A percentile compares a stretch with the other conserved stretches of the same genome.
Conservation (phyloP, 2,797 vertebrate species). For the Halcyon smyrnensis region DNA sequence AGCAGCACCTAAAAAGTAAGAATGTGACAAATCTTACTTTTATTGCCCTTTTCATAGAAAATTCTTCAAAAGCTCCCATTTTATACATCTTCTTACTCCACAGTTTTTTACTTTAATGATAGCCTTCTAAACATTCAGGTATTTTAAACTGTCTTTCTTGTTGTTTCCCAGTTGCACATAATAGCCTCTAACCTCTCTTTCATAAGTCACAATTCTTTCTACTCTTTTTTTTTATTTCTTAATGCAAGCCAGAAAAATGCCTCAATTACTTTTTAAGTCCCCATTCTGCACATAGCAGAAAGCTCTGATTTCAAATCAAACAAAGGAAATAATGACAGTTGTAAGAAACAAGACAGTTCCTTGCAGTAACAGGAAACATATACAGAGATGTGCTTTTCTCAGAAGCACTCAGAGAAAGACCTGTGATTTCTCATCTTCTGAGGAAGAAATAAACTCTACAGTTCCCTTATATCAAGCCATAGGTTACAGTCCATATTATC, state of each 20-base stretch:
- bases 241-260: slow-evolving; percentile 3
- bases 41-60: slow-evolving; percentile 7
- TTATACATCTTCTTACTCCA: neutral
- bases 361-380: neutral
- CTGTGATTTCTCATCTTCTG: neutral
- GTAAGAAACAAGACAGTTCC: neutral
- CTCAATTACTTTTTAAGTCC: neutral
- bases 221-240: slow-evolving; percentile 4
- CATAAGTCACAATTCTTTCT: neutral
- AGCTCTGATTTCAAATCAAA: slow-evolving; percentile 28
- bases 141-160: neutral
- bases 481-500: neutral
- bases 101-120: neutral
- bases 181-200: neutral
- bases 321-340: neutral
- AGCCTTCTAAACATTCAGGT: neutral
- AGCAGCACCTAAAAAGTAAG: slow-evolving; percentile 17
- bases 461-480: neutral
- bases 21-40: slow-evolving; percentile 11
- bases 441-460: neutral
- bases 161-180: neutral
- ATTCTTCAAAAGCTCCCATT: neutral
- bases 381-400: neutral
- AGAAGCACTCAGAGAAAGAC: neutral
- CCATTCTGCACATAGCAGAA: neutral